Evolutionary conservation across 2,113 vertebrate species (phyloP).

Genomic region (Neolamprologus caudopunctatus): DNA sequence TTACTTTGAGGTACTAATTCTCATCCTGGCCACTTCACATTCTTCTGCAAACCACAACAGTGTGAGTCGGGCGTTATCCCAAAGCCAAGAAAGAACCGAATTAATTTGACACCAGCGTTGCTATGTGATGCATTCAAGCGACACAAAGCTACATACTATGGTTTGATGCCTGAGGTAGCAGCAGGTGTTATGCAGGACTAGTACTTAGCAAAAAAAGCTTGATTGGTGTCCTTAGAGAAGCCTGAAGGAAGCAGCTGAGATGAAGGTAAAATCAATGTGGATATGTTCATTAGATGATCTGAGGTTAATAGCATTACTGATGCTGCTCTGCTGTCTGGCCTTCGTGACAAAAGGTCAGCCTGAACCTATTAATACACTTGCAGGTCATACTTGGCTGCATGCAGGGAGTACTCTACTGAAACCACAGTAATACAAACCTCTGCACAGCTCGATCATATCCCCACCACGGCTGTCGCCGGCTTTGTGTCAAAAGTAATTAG

Average conservation of each 20-base stretch:
- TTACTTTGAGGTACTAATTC: not conserved
- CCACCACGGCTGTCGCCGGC: not conserved
- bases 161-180: not conserved
- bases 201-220: not conserved
- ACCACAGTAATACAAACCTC: not conserved
- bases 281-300: constrained; percentile 11
- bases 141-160: not conserved
- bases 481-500: constrained; percentile 19
- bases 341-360: constrained; percentile 13
- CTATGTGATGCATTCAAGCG: not conserved
- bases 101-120: not conserved
- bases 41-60: not conserved
- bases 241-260: not conserved
- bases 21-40: not conserved
- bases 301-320: constrained; percentile 21
- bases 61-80: not conserved
- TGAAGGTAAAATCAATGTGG: constrained; percentile 2
- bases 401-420: not conserved
- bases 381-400: not conserved
- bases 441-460: not conserved
- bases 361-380: not conserved
- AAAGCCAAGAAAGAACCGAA: not conserved
- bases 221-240: not conserved
- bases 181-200: not conserved
- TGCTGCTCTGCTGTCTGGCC: not conserved